phyloP scores from a whole-genome alignment of 2,797 vertebrate genomes.

The Mus minutoides region DNA sequence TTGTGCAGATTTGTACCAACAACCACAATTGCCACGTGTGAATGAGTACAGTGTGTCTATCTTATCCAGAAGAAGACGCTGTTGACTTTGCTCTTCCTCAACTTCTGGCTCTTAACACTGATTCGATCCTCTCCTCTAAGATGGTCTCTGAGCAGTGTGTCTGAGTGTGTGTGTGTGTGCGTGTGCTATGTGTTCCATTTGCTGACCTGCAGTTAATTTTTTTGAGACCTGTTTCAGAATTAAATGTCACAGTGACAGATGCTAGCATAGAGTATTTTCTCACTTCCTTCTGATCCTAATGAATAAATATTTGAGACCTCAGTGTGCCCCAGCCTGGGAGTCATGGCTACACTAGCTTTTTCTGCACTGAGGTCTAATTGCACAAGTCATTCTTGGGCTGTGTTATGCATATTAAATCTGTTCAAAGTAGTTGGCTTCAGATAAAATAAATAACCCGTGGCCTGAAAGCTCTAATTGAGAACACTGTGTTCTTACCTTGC shows the following conservation, averaged over 20 bases:
- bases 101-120: neutral
- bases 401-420: neutral
- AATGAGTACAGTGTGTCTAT: neutral
- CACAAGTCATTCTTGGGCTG: neutral
- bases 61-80: neutral
- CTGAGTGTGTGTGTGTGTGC: neutral
- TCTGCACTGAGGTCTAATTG: neutral
- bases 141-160: neutral
- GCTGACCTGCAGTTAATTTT: neutral
- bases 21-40: neutral
- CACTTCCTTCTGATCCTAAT: neutral
- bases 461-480: conserved; percentile 59
- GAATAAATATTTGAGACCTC: neutral
- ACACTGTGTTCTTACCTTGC: neutral
- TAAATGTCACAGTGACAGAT: neutral
- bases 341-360: neutral
- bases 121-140: neutral
- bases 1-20: neutral
- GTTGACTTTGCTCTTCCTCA: neutral
- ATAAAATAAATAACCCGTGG: conserved; percentile 25
- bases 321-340: neutral
- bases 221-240: neutral
- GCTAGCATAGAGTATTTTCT: neutral
- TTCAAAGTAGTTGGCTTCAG: conserved; percentile 9
- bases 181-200: neutral